Base-by-base conservation (phyloP, 2,888 invertebrate genomes). In the Rhamnusium bicolor region DNA sequence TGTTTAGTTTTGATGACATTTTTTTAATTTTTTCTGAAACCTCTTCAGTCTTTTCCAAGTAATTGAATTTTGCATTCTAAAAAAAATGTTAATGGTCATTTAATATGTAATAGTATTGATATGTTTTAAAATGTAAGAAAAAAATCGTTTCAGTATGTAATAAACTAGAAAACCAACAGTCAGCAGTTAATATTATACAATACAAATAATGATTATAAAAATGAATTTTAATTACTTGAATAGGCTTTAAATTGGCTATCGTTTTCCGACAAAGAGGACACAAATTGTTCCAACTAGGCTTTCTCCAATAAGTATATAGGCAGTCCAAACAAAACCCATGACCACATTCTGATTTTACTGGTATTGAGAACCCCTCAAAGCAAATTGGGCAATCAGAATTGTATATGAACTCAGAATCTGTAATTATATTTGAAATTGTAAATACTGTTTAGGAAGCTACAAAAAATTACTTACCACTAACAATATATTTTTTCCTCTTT, bases 321-420 rank as follows among this genome's bases (percentile, higher is more conserved):
- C 84, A 84, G 46, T 80, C 74, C 27, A 83, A 40, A 62, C 84
- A 84, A 66, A 78, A 82, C 5, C 78, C 81, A 71, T 84, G 84
- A 4, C 82, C 83, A 74, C 84, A 84, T 8, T 68, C 63, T 56
- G 82, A 62, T 68, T 77, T 74, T 62, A 83, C 73, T 67, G 81
- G 81, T 10, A 71, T 73, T 49, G 54, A 72, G 24, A 81, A 74
- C 19, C 61, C 32, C 40, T 77, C 79, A 49, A 81, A 80, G 73
- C 84, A 85, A 72, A 84, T 84, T 29, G 83, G 85, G 68, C 82
- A 85, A 1, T 82, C 83, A 32, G 73, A 71, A 66, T 84, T 84
- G 69, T 82, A 84, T 63, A 80, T 76, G 56, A 78, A 76, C 65
- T 72, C 69, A 18, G 60, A 66, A 53, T 71, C 79, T 80, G 63